phyloP scores from a whole-genome alignment of 1,140 invertebrate species.

The Brachionus calyciflorus region DNA sequence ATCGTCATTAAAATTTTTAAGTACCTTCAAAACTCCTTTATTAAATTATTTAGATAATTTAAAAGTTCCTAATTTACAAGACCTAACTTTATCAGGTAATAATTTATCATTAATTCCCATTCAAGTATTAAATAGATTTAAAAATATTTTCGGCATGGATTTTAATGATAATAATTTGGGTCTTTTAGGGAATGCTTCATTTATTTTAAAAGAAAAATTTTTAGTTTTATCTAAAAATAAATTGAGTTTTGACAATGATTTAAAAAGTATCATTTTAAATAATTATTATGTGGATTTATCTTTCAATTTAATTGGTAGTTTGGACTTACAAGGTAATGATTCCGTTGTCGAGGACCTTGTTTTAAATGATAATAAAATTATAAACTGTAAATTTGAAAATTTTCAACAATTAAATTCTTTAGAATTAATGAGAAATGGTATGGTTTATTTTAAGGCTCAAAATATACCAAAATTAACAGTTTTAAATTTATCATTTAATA shows the following conservation, averaged over 20 bases:
- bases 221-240: background rate
- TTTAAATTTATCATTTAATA: background rate
- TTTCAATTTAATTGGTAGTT: background rate
- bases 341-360: background rate
- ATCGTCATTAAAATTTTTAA: background rate
- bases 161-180: conserved; percentile 5
- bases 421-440: background rate
- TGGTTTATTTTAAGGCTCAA: background rate
- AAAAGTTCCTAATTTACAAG: background rate
- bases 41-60: background rate
- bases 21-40: background rate
- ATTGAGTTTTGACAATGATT: background rate
- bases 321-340: background rate
- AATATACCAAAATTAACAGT: background rate
- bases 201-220: background rate
- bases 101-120: background rate
- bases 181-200: background rate
- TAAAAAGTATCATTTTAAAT: background rate
- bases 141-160: background rate
- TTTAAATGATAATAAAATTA: conserved; percentile 3
- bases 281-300: conserved; percentile 28
- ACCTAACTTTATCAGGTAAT: background rate
- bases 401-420: background rate
- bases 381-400: background rate
- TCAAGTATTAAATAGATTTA: background rate